Base-by-base conservation (phyloP, 1,140 invertebrate species). In the Drosophila prosaltans region DNA sequence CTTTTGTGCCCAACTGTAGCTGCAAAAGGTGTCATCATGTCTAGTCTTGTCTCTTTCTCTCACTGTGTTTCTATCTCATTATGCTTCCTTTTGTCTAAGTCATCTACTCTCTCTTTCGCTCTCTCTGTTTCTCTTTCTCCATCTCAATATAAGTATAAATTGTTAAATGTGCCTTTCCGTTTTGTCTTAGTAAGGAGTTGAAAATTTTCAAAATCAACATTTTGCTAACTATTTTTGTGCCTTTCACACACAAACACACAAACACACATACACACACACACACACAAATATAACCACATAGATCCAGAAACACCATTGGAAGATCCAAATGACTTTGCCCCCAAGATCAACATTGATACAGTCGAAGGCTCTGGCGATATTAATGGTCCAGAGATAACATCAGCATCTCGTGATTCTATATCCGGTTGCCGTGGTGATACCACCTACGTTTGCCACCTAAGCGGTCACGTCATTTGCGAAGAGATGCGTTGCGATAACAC, bases 401-500 rank as follows among this genome's bases (percentile, higher is more conserved):
- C 3, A 45, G 16, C 16, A 16, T 16, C 16, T 16, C 2, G 4
- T 45, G 16, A 3, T 21, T 1, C 45, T 16, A 8, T 8, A 3
- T 2, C 10, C 60, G 75, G 82, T 64, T 94, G 94, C 76, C 92
- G 94, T 45, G 94, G 93, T 11, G 94, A 95, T 85, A 93, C 94
- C 74, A 92, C 93, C 30, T 93, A 93, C 24, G 78, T 78, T 10
- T 95, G 94, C 75, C 41, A 30, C 10, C 72, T 91, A 48, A 92
- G 85, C 62, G 77, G 78, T 3, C 59, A 21, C 1, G 65, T 72
- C 43, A 94, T 94, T 77, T 94, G 94, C 77, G 88, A 92, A n/a
- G 93, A 93, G 69, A 93, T 94, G 78, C 71, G 77, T 36, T 95
- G 94, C 83, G 95, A 95, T 89, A 93, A 93, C 36, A 81, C 65